Evolutionary conservation across 2,888 invertebrate genomes (phyloP), one percentile per base, ranked within the genome.

Genomic region (Psococerastis gibbosa): DNA sequence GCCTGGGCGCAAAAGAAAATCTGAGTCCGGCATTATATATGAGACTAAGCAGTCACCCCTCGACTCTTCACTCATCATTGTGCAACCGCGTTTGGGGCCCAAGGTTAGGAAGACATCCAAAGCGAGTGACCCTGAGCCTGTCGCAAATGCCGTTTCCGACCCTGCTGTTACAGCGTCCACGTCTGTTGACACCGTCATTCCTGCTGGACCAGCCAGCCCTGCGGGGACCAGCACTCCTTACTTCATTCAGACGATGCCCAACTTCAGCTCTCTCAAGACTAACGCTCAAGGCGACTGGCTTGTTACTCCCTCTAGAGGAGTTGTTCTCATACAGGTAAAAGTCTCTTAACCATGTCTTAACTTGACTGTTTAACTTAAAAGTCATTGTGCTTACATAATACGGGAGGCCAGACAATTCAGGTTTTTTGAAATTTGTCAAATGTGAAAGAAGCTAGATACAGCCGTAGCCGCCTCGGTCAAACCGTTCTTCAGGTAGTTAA

Each of bases 41-140:
- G 38, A 38, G 18, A 18, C 20, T 13, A 18, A 3, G 16, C 38
- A 5, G 5, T 38, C 38, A 5, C 38, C 38, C 22, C 17, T 18
- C 20, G 38, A 38, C 22, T 38, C 38, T 5, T 5, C 16, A 17
- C 4, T 38, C 11, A 38, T 38, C 20, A 38, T 38, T 22, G 38
- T 38, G 15, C 38, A 38, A 11, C 38, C 38, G 16, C 6, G 38
- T 6, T 38, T 38, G 22, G 38, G 38, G 6, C 38, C 38, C 20
- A 5, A 27, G 27, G 8, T 27, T 6, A 6, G 27, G 27, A 27
- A 27, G 11, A n/a, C n/a, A n/a, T n/a, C n/a, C n/a, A n/a, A n/a
- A n/a, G n/a, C n/a, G n/a, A n/a, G n/a, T n/a, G n/a, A n/a, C n/a
- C n/a, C n/a, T n/a, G n/a, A n/a, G n/a, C n/a, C n/a, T n/a, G n/a